Evolutionary conservation across 2,888 invertebrate genomes (phyloP), one percentile per base, ranked within the genome.

Genomic region (Dryobota labecula): DNA sequence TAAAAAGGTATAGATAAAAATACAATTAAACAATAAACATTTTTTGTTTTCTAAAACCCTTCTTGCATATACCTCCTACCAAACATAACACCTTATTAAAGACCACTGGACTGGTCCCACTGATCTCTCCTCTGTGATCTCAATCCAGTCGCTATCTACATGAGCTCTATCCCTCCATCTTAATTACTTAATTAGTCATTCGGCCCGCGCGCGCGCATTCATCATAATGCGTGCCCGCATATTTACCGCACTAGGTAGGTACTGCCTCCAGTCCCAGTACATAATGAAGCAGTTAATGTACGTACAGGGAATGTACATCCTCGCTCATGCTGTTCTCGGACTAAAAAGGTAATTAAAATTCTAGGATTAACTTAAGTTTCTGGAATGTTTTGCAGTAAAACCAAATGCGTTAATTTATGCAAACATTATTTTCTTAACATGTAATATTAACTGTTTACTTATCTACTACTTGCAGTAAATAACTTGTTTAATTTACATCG

Each of bases 171-270:
- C 88, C 81, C 73, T 78, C 77, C 84, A 90, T 90, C 90, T 88
- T 88, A 90, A 90, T 91, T 85, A 85, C 84, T 85, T 86, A 87
- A 91, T 91, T 91, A 90, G 87, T 78, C 78, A 88, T 88, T 88
- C 89, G 83, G 68, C 74, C 80, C 87, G 83, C 86, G 81, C 78
- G 64, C 78, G 53, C 71, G 67, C 82, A 82, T 85, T 75, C 75
- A 84, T 85, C 83, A 83, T 79, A 83, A 70, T 75, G 83, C 49
- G 74, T 56, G 6, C 56, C 61, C 49, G 54, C 80, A 61, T 80
- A 54, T 82, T 63, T 67, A 53, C 66, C 54, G 30, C 43, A 33
- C 24, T 20, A 24, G 13, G 36, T 30, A n/a, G n/a, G 18, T 20
- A 38, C 53, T 36, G 24, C 51, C 66, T 54, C n/a, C 41, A 41